Conservation (phyloP, 2,888 invertebrate genomes). For the Papilio gigon region DNA sequence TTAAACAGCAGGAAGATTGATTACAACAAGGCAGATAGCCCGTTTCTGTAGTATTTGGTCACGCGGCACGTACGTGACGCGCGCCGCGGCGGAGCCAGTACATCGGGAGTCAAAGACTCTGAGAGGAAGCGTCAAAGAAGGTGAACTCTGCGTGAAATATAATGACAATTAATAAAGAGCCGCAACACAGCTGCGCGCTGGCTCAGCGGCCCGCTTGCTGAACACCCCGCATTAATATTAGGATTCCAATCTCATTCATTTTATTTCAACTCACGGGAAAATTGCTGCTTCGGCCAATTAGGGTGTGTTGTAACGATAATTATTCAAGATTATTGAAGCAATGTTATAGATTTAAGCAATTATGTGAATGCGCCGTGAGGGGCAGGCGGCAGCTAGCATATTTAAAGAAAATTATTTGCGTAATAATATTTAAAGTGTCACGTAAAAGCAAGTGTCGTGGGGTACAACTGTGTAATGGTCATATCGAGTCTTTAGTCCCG, state of each 20-base stretch:
- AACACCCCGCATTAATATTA: background rate
- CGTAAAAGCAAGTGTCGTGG: too few species aligned
- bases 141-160: conserved; percentile 1
- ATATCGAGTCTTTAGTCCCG: too few species aligned
- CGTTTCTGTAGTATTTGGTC: too few species aligned
- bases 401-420: too few species aligned
- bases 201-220: background rate
- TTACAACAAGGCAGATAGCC: too few species aligned
- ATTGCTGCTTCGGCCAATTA: background rate
- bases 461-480: too few species aligned
- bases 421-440: too few species aligned
- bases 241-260: conserved; percentile 6
- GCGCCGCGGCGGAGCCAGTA: background rate
- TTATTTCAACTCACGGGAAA: background rate
- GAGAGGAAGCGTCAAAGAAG: background rate
- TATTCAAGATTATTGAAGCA: background rate
- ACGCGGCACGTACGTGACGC: too few species aligned
- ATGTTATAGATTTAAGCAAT: background rate
- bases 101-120: background rate
- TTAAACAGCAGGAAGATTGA: too few species aligned
- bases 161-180: background rate
- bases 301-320: background rate
- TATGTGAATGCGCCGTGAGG: background rate
- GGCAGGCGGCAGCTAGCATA: too few species aligned
- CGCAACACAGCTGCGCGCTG: background rate